These are phyloP conservation scores for Tringa solitaria DNA, from an alignment of 2,113 vertebrate species.

Conservation along the genomic window DNA sequence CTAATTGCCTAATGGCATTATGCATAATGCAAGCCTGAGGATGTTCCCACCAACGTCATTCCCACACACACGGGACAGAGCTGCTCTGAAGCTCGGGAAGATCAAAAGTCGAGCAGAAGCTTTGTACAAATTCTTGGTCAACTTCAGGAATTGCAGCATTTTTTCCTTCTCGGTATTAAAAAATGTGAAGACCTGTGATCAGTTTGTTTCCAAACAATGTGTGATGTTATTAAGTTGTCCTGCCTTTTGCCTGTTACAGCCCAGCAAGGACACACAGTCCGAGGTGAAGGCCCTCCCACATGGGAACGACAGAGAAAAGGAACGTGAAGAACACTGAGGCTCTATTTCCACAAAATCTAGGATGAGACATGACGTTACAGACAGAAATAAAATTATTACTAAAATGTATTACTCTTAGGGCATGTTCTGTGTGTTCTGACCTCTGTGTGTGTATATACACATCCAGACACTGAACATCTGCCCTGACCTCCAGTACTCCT, in stretches of 20 bases:
- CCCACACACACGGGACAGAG: not conserved
- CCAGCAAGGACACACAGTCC: not conserved
- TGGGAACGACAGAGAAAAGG: not conserved
- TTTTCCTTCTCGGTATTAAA: not conserved
- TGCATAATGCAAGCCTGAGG: not conserved
- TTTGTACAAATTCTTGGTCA: not conserved
- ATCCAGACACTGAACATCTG: not conserved
- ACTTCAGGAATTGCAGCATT: not conserved
- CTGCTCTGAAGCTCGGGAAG: not conserved
- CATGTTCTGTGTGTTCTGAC: not conserved
- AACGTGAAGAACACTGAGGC: rapidly evolving
- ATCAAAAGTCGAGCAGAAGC: not conserved
- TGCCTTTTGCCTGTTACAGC: not conserved
- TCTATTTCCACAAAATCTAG: not conserved
- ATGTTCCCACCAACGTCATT: not conserved
- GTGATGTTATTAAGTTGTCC: not conserved
- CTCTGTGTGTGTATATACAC: too few relatives aligned
- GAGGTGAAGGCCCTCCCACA: not conserved
- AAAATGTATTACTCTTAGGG: not conserved
- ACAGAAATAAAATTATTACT: not conserved
- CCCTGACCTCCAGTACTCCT: not conserved
- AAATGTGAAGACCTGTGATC: not conserved
- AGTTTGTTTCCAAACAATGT: not conserved
- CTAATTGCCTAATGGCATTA: not conserved
- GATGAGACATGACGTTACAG: not conserved